Base-by-base conservation (phyloP, 92 coral and sea anemone genomes). In the Parazoanthus darwini region DNA sequence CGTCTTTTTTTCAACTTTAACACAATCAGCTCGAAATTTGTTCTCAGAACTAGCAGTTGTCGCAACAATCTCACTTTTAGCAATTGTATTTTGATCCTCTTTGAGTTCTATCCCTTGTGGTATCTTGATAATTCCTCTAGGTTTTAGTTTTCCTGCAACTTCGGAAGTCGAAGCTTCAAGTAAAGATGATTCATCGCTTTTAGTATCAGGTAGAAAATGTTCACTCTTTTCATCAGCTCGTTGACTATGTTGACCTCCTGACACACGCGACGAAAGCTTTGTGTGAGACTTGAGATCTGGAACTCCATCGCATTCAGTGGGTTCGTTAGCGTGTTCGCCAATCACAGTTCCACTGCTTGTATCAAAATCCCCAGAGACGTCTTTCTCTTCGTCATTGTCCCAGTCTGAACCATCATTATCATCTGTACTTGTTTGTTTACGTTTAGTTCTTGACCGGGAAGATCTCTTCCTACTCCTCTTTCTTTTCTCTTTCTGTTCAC, bases 41-140 rank as follows among this genome's bases (percentile, higher is more conserved):
- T 54, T 70, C 48, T 71, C 68, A 33, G 66, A 43, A 26, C 76
- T 35, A 43, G 23, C 79, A 4, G 29, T 36, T 44, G 9, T 46
- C 59, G n/a, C 36, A 38, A 42, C 37, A 71, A 65, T 44, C 33
- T 13, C 23, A 72, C 63, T 86, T 85, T 86, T 82, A 44, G 71
- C 86, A n/a, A 8, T 46, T 85, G 51, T 15, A 5, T 80, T 67
- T 22, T 26, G 74, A 26, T 80, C 84, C 9, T 56, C 56, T 29
- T 54, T 76, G 37, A 92, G 88, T 80, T 81, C 89, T 75, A 95
- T 51, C 3, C 96, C 94, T 74, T 95, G 87, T 0, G 98, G 98
- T 16, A 95, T 85, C 77, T 93, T 90, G 50, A 95, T 91, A 70
- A 95, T 93, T 37, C 98, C 98, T 67, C 96, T 84, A 29, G 92